Evolutionary conservation across 23 tunicate species (phyloP).

Genomic region (Corella eumyota): DNA sequence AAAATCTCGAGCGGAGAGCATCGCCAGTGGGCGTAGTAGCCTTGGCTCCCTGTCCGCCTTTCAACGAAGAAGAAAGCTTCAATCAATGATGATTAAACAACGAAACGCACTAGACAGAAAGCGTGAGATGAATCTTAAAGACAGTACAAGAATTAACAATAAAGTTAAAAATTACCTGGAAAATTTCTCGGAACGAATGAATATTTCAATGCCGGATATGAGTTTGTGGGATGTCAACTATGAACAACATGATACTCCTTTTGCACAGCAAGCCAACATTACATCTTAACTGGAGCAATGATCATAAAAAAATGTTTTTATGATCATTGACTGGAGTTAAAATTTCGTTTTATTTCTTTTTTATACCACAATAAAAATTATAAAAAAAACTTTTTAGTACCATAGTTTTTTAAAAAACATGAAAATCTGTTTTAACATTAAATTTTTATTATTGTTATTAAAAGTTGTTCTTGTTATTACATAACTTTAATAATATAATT

Average conservation of each 20-base stretch:
- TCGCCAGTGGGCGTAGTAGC: constrained; percentile 58
- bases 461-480: too few species aligned
- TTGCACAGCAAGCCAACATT: constrained; percentile 53
- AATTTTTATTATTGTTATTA: too few species aligned
- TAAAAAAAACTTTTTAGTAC: too few species aligned
- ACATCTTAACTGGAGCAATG: not conserved
- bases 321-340: too few species aligned
- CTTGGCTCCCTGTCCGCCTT: constrained; percentile 44
- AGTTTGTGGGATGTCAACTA: constrained; percentile 23
- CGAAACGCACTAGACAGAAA: constrained; percentile 54
- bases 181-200: constrained; percentile 39
- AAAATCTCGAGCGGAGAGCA: constrained; percentile 40
- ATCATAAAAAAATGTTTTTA: too few species aligned
- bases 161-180: constrained; percentile 37
- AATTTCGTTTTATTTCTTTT: too few species aligned
- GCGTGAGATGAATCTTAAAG: constrained; percentile 27
- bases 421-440: too few species aligned
- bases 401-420: too few species aligned
- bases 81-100: constrained; percentile 54
- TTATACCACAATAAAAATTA: too few species aligned
- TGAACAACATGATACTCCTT: constrained; percentile 54
- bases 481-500: too few species aligned
- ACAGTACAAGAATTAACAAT: constrained; percentile 21
- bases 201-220: constrained; percentile 48
- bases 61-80: constrained; percentile 53